Evolutionary conservation across 2,113 vertebrate species (phyloP).

Genomic region (Burhinus oedicnemus): DNA sequence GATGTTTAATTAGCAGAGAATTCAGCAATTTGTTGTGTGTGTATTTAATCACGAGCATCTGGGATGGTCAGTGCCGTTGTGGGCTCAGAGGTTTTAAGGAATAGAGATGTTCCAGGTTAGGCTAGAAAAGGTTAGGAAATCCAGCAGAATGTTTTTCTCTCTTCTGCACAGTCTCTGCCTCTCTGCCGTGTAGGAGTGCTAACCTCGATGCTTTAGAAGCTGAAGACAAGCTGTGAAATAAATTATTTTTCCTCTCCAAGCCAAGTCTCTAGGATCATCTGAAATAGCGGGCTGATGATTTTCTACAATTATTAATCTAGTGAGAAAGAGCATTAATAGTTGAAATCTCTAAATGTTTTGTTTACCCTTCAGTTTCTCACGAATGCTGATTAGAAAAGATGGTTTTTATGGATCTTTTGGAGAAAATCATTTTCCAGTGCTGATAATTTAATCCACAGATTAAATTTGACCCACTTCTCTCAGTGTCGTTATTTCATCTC

Average conservation of each 20-base stretch:
- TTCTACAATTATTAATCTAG: background rate
- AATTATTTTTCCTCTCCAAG: background rate
- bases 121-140: background rate
- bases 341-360: background rate
- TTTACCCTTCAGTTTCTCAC: background rate
- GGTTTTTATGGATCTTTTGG: background rate
- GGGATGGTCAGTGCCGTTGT: fast-evolving
- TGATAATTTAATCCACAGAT: slow-evolving; percentile 42
- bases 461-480: slow-evolving; percentile 49
- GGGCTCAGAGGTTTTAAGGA: background rate
- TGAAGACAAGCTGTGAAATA: background rate
- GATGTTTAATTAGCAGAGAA: background rate
- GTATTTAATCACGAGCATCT: fast-evolving
- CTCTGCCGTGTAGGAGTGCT: background rate
- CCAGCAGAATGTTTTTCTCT: background rate
- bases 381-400: background rate
- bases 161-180: background rate
- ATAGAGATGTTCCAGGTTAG: background rate
- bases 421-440: background rate
- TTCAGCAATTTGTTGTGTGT: background rate
- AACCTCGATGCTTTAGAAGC: background rate
- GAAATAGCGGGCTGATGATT: background rate
- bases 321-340: background rate
- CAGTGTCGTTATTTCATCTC: slow-evolving; percentile 15
- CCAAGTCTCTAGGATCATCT: background rate